Percentiles rank a stretch among this genome's conserved stretches.
Evolutionary conservation across 2,113 vertebrate species (phyloP).

Genomic region (Corythornis vintsioides): DNA sequence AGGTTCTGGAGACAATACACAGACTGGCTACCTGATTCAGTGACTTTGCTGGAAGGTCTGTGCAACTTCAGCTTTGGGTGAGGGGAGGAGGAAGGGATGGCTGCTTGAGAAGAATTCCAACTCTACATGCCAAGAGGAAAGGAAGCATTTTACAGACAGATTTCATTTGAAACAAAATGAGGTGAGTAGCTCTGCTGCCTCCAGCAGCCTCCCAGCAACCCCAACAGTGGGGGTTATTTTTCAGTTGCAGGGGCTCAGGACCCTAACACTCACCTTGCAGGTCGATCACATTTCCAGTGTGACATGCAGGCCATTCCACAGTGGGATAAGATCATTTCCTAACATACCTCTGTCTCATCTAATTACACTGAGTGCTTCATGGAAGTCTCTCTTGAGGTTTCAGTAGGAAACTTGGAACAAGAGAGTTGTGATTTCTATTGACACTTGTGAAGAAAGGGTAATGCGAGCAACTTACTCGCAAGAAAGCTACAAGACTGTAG

Average conservation of each 20-base stretch:
- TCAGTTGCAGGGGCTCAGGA: not conserved
- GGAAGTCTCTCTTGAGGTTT: not conserved
- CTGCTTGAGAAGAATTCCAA: not conserved
- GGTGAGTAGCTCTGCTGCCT: not conserved
- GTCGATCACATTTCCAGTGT: not conserved
- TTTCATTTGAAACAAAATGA: not conserved
- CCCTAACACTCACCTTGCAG: not conserved
- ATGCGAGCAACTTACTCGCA: not conserved
- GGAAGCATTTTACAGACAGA: not conserved
- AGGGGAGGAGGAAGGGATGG: not conserved
- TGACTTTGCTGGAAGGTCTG: not conserved
- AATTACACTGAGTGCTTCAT: not conserved
- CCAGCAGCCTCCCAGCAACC: not conserved
- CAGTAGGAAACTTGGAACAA: not conserved
- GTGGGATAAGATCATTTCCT: not conserved
- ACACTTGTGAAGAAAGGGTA: not conserved
- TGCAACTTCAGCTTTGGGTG: not conserved
- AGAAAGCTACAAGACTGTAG: not conserved
- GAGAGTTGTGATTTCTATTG: not conserved
- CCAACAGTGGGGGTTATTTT: not conserved
- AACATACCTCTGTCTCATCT: not conserved
- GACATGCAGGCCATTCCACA: not conserved
- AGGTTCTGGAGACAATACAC: not conserved
- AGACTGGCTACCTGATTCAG: not conserved
- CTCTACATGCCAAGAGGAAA: not conserved